These are phyloP conservation scores for Phasia obesa DNA, from an alignment of 2,888 invertebrate genomes.

Conservation along the genomic window DNA sequence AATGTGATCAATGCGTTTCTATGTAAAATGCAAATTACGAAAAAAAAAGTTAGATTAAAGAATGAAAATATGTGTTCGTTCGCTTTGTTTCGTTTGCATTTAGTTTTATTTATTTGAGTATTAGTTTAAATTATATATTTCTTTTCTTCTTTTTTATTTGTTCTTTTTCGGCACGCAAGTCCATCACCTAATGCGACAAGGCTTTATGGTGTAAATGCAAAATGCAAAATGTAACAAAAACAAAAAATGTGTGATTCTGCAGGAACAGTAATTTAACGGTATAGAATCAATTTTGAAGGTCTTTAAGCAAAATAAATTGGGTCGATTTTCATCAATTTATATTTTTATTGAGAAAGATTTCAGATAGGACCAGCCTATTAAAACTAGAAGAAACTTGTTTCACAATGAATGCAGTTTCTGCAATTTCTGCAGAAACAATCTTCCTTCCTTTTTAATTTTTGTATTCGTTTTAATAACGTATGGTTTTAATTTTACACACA, in stretches of 20 bases:
- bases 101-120: slow-evolving; percentile 33
- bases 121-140: slow-evolving; percentile 45
- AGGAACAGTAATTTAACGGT: slow-evolving; percentile 5
- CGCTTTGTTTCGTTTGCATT: slow-evolving; percentile 56
- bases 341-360: no score
- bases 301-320: neutral
- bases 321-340: no score
- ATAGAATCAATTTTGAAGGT: neutral
- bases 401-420: no score
- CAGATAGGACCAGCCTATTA: no score
- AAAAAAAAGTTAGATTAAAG: slow-evolving; percentile 56
- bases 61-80: slow-evolving; percentile 60
- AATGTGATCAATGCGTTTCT: slow-evolving; percentile 70
- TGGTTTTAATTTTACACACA: no score
- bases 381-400: no score
- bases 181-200: slow-evolving; percentile 69
- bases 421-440: no score
- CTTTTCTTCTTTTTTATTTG: slow-evolving; percentile 24
- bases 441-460: no score
- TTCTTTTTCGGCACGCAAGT: slow-evolving; percentile 66
- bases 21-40: slow-evolving; percentile 50
- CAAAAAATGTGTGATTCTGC: slow-evolving; percentile 14
- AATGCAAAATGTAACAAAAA: no score
- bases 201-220: slow-evolving; percentile 63
- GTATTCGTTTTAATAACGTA: no score